Base-by-base conservation (phyloP, 2,888 invertebrate genomes). In the Odontocolon sp. region DNA sequence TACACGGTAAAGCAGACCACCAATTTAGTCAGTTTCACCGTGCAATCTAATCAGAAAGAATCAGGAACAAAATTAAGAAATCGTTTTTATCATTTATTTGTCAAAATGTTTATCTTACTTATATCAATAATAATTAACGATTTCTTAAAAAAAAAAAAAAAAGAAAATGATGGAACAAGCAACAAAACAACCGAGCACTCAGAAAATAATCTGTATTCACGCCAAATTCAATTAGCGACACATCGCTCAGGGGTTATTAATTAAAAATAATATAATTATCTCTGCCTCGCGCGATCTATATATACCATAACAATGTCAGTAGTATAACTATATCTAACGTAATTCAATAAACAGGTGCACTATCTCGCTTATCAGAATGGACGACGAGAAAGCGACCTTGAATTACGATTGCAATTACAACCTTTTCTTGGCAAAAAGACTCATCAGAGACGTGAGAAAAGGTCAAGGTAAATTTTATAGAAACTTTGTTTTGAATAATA, bases 361-460 rank as follows among this genome's bases (percentile, higher is more conserved):
- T 36, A 36, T 36, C 36, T 36, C 28, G 33, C 2, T 18, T 14
- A 6, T 56, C 14, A 14, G 23, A 6, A 78, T 81, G 78, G 81
- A 81, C 3, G 82, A 81, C 42, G 83, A 84, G 67, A 78, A 57
- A 64, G 74, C 80, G 4, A 82, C 80, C 11, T 64, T 84, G 67
- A 83, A 84, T 77, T 92, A 92, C 85, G 92, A 92, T 80, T 92
- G 91, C 83, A 92, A 92, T 85, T 91, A 91, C 81, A 92, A 92
- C 80, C 89, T 92, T 84, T 91, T 91, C 77, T 82, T 92, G 70
- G 91, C 92, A 0, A 92, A 92, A 80, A 89, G 89, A 5, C 86
- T 91, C 80, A 83, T 92, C 38, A 87, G 89, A 2, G 91, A 92
- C 78, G 84, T 92, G 61, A 81, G 85, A 18, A 84, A 79, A 26